Evolutionary conservation across 2,888 invertebrate genomes (phyloP).

Genomic region (Margaritifera margaritifera): DNA sequence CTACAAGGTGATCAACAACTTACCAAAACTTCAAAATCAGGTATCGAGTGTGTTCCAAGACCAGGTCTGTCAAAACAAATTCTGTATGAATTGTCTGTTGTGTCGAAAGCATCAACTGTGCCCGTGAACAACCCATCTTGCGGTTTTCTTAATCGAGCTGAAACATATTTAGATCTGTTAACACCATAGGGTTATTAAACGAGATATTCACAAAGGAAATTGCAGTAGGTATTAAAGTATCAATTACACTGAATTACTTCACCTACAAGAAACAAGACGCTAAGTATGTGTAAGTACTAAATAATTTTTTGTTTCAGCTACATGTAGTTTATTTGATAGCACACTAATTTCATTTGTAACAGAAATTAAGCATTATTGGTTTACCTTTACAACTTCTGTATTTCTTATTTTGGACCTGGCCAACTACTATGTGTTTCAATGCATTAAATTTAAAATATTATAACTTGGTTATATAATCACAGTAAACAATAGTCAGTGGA

Average conservation of each 20-base stretch:
- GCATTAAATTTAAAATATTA: too few relatives aligned
- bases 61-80: slow-evolving; percentile 94
- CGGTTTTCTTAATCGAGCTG: slow-evolving; percentile 90
- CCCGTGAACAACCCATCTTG: slow-evolving; percentile 97
- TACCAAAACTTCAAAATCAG: slow-evolving; percentile 92
- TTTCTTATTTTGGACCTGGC: too few relatives aligned
- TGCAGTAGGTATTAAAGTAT: not conserved
- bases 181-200: not conserved
- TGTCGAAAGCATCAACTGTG: slow-evolving; percentile 95
- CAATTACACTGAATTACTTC: not conserved
- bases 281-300: not conserved
- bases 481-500: too few relatives aligned
- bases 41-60: slow-evolving; percentile 94
- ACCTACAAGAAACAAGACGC: not conserved
- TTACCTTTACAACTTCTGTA: too few relatives aligned
- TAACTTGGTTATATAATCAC: too few relatives aligned
- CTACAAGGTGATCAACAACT: slow-evolving; percentile 13
- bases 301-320: not conserved
- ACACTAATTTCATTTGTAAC: not conserved
- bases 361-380: too few relatives aligned
- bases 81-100: slow-evolving; percentile 93
- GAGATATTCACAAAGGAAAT: not conserved
- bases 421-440: too few relatives aligned
- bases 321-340: too few relatives aligned
- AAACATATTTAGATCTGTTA: slow-evolving; percentile 72